phyloP scores from a whole-genome alignment of 2,797 vertebrate genomes.

The Myripristis murdjan region DNA sequence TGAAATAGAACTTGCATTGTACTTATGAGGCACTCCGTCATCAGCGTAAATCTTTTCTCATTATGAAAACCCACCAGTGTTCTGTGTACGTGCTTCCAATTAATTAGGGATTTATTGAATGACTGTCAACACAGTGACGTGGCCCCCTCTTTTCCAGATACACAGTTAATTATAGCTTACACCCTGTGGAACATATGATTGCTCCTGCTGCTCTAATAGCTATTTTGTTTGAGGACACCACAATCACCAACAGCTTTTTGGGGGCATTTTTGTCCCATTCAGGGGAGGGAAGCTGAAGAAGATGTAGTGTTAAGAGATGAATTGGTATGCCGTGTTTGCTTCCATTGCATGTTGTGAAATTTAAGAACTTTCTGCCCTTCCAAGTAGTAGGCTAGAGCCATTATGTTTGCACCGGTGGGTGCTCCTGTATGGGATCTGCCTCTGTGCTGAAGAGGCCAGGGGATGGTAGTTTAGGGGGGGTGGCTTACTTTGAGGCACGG shows the following conservation, averaged over 20 bases:
- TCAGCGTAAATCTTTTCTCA: background rate
- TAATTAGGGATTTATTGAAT: constrained; percentile 38
- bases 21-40: too few relatives aligned
- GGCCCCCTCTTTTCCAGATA: constrained; percentile 22
- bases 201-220: constrained; percentile 20
- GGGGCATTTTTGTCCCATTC: background rate
- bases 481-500: constrained; percentile 57
- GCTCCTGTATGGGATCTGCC: constrained; percentile 31
- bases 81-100: background rate
- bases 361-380: constrained; percentile 2
- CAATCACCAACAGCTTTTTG: background rate
- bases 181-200: constrained; percentile 40
- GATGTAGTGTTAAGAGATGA: background rate
- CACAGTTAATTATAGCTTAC: constrained; percentile 52
- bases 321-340: background rate
- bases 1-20: background rate
- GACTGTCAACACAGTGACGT: constrained; percentile 15
- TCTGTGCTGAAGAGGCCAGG: constrained; percentile 51
- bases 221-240: constrained; percentile 33
- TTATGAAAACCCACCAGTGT: background rate
- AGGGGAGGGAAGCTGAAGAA: too few relatives aligned
- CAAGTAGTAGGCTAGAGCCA: background rate
- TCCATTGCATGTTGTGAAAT: background rate
- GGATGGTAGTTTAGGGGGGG: constrained; percentile 32
- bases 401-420: background rate